These are phyloP conservation scores for Stylophora pistillata DNA, from an alignment of 64 coral and sea anemone species.

Conservation along the genomic window DNA sequence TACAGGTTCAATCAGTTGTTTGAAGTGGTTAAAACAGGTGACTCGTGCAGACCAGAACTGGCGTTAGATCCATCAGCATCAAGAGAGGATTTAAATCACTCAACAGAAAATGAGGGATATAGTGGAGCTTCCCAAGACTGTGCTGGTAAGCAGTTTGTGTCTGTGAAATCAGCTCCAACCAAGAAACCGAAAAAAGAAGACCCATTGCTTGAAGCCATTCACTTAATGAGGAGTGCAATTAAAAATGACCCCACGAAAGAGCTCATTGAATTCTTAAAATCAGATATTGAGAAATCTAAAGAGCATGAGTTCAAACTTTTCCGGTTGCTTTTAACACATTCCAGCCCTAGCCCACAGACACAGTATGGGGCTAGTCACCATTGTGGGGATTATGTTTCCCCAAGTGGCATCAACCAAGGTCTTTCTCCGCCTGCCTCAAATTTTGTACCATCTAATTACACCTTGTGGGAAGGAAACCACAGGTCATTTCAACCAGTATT, in stretches of 20 bases:
- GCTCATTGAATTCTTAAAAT: constrained; percentile 70
- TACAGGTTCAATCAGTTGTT: constrained; percentile 68
- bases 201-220: constrained; percentile 52
- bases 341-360: no score
- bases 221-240: constrained; percentile 30
- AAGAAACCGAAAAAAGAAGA: constrained; percentile 59
- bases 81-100: constrained; percentile 2
- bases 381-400: constrained; percentile 1
- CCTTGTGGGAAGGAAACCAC: constrained; percentile 24
- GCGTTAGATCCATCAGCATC: constrained; percentile 54
- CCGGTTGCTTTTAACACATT: no score
- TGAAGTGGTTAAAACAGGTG: constrained; percentile 59
- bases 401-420: constrained; percentile 4
- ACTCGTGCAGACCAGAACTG: constrained; percentile 62
- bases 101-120: constrained; percentile 15
- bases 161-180: constrained; percentile 62
- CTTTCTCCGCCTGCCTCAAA: not conserved
- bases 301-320: no score
- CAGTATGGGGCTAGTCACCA: not conserved
- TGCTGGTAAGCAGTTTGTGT: constrained; percentile 22
- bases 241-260: constrained; percentile 68
- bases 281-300: constrained; percentile 65
- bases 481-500: no score
- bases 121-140: constrained; percentile 29
- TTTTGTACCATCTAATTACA: constrained; percentile 22